Evolutionary conservation across 2,888 invertebrate genomes (phyloP).

Genomic region (Dioctria rufipes): DNA sequence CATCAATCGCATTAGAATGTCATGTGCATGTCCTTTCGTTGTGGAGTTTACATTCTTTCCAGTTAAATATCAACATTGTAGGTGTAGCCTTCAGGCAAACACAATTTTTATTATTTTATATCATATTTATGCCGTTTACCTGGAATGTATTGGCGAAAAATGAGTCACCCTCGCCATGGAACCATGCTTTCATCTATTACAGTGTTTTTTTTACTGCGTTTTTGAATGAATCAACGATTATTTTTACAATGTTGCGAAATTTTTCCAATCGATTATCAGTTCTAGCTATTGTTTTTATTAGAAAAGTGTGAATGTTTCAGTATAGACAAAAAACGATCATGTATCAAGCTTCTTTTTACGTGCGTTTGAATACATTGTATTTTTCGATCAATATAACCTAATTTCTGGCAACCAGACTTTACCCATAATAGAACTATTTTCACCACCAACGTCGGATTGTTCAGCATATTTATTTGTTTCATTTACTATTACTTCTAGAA

Average conservation of each 20-base stretch:
- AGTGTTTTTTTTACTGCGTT: constrained; percentile 56
- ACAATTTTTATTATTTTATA: constrained; percentile 52
- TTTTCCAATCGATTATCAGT: constrained; percentile 55
- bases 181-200: constrained; percentile 66
- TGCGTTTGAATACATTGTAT: background rate
- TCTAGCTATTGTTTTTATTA: no score
- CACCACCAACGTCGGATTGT: background rate
- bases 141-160: constrained; percentile 65
- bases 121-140: constrained; percentile 50
- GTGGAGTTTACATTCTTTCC: constrained; percentile 16
- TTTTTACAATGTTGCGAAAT: constrained; percentile 16
- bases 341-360: background rate
- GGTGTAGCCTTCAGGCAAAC: constrained; percentile 47
- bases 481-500: background rate
- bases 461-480: background rate
- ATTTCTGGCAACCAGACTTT: background rate
- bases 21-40: constrained; percentile 52
- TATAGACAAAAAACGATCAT: background rate
- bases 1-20: constrained; percentile 44
- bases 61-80: background rate
- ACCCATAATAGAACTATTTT: background rate
- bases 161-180: constrained; percentile 64
- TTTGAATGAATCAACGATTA: no score
- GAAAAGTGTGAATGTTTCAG: constrained; percentile 55
- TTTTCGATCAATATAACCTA: background rate